These are phyloP conservation scores for Takifugu flavidus DNA, from an alignment of 2,113 vertebrate species.

Conservation along the genomic window DNA sequence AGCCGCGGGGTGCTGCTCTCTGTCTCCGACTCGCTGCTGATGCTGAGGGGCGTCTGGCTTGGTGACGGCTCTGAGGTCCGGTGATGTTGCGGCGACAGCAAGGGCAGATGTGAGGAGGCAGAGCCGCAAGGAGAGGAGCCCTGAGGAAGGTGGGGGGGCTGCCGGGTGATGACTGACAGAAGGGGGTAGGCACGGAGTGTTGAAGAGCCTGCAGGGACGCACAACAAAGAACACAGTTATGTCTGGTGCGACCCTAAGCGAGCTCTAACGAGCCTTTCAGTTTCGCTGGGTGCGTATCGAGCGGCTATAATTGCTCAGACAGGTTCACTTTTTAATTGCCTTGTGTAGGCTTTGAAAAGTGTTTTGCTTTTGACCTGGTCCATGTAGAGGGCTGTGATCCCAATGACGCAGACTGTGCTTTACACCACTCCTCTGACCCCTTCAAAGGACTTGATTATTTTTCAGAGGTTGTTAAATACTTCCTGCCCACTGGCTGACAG, in stretches of 20 bases:
- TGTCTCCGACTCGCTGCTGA: conserved; percentile 91
- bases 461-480: conserved; percentile 54
- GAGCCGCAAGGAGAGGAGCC: conserved; percentile 62
- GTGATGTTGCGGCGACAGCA: conserved; percentile 48
- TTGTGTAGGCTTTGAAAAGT: conserved; percentile 54
- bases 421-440: conserved; percentile 65
- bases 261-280: conserved; percentile 22
- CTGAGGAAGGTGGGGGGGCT: conserved; percentile 81
- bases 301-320: conserved; percentile 38
- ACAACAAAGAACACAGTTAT: not conserved
- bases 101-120: conserved; percentile 64
- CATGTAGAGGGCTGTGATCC: conserved; percentile 57
- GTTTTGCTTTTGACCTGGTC: conserved; percentile 62
- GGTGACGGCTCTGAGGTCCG: conserved; percentile 61
- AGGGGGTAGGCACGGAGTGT: conserved; percentile 87
- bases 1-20: conserved; percentile 80
- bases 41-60: conserved; percentile 77
- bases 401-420: conserved; percentile 72
- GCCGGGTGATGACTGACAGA: conserved; percentile 89
- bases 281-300: conserved; percentile 41
- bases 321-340: conserved; percentile 51
- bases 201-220: conserved; percentile 77
- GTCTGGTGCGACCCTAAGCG: not conserved
- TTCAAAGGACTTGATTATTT: conserved; percentile 62
- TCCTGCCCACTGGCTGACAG: conserved; percentile 18